phyloP scores from a whole-genome alignment of 2,113 vertebrate species.

The Passer montanus region DNA sequence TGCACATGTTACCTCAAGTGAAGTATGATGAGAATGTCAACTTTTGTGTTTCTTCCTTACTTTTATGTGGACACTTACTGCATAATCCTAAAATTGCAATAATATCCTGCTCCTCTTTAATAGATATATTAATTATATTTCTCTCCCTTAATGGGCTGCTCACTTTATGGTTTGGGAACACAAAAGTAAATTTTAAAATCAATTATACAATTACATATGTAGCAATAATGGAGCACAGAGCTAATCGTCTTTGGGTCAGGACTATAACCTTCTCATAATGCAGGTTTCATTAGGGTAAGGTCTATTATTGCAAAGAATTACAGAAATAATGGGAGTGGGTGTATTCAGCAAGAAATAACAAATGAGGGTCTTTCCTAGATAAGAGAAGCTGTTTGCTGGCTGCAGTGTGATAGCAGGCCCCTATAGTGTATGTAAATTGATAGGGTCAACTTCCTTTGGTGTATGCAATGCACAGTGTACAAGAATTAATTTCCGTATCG shows the following conservation, averaged over 20 bases:
- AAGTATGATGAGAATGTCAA: neutral
- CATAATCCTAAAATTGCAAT: conserved; percentile 4
- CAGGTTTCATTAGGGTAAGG: conserved; percentile 83
- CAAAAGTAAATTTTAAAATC: conserved; percentile 82
- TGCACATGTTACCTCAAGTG: neutral
- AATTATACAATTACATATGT: conserved; percentile 88
- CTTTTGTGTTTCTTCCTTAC: neutral
- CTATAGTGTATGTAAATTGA: conserved; percentile 76
- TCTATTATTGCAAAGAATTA: conserved; percentile 78
- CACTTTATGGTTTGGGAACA: conserved; percentile 66
- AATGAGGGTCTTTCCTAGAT: conserved; percentile 84
- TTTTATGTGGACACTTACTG: neutral
- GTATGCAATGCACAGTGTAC: conserved; percentile 59
- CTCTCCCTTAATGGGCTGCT: conserved; percentile 66
- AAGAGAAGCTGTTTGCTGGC: conserved; percentile 81
- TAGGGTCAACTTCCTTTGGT: conserved; percentile 76
- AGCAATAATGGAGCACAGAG: conserved; percentile 74
- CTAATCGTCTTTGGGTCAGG: conserved; percentile 82
- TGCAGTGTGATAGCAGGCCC: conserved; percentile 74
- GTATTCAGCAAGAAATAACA: conserved; percentile 85
- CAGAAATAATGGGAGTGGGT: conserved; percentile 81
- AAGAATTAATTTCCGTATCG: conserved; percentile 77
- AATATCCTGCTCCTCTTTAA: neutral
- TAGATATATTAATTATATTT: conserved; percentile 75
- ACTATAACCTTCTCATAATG: conserved; percentile 80